Evolutionary conservation across 2,888 invertebrate genomes (phyloP), one percentile per base, ranked within the genome.

Genomic region (Coremacera marginata): DNA sequence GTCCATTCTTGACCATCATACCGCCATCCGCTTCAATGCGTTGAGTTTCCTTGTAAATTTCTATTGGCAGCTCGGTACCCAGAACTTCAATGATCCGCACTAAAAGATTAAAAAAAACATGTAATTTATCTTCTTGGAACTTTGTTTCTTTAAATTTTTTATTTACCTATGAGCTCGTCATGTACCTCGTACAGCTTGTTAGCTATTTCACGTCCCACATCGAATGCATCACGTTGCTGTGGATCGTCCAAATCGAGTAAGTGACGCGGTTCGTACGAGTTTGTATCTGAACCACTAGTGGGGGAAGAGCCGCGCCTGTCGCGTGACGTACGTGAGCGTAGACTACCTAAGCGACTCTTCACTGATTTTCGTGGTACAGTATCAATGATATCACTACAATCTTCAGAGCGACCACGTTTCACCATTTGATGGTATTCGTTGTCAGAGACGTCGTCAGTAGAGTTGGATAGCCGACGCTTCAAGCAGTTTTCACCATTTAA

Each of bases 21-120:
- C 97, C 97, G 27, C 96, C 96, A 82, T 93, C 92, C 79, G 92
- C 93, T 90, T 97, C 96, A 75, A 96, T 92, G 83, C 93, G 92
- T 87, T 94, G 94, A n/a, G 96, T 96, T 89, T 94, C 93, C 84
- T 93, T 92, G 84, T 94, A 95, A 72, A 96, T 90, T 82, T 94
- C 92, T 79, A 96, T 91, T 7, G 95, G 93, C 85, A 94, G 93
- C 80, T 92, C 92, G 81, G 92, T 93, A 49, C 96, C 96, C 81
- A 95, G 87, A 34, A 92, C 91, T 84, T 93, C 91, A 25, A 96
- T 93, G 81, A 95, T 92, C 83, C 92, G 92, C 81, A 91, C 95
- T 95, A 22, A 7, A 80, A 81, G 31, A 63, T 25, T 5, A 44
- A 55, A 44, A 37, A 65, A 25, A 37, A 65, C 14, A 7, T n/a